Conservation (phyloP, 2,113 vertebrate genomes). For the Hydrochoerus hydrochaeris region DNA sequence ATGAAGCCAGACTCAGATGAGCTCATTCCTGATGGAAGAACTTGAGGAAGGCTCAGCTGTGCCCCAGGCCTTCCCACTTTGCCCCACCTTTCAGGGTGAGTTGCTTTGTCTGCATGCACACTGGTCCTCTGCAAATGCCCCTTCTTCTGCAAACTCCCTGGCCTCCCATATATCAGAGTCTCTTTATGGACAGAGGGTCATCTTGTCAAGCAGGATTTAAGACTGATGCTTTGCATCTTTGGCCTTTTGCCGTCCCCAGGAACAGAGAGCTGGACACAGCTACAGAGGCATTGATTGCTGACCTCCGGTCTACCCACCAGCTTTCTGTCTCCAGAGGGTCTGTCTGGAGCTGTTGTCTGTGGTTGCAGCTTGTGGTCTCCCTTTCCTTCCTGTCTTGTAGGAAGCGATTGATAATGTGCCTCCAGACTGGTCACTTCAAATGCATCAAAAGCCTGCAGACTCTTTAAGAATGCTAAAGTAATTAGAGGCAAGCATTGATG, state of each 20-base stretch:
- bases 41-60: not conserved
- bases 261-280: not conserved
- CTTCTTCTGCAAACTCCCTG: not conserved
- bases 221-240: not conserved
- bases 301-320: not conserved
- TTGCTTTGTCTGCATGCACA: not conserved
- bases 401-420: slow-evolving; percentile 16
- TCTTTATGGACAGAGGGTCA: not conserved
- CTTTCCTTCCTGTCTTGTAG: not conserved
- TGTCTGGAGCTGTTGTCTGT: slow-evolving; percentile 34
- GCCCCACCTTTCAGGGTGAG: not conserved
- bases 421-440: slow-evolving; percentile 53
- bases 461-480: slow-evolving; percentile 18
- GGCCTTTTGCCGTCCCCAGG: not conserved
- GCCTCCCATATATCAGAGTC: not conserved
- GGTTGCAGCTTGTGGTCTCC: not conserved
- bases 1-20: not conserved
- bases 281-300: slow-evolving; percentile 1
- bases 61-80: not conserved
- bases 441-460: not conserved
- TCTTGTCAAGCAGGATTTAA: not conserved
- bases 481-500: not conserved
- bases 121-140: not conserved
- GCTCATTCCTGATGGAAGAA: fast-evolving
- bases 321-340: not conserved